Evolutionary conservation across 2,888 invertebrate species (phyloP), one percentile per base, ranked within the genome.

Genomic region (Ectemnius lituratus): DNA sequence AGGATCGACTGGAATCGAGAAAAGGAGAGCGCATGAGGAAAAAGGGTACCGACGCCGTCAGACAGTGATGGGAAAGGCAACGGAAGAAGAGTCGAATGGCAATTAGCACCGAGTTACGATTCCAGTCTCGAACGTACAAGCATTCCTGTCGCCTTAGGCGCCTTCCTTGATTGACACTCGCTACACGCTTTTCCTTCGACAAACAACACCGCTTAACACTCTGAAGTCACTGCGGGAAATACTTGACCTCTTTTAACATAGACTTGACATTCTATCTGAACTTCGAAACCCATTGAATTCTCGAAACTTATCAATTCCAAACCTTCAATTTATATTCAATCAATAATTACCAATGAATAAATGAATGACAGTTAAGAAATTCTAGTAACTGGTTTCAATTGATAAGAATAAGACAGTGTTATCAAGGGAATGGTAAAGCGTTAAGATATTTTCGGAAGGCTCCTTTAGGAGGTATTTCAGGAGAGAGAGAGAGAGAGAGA

Each of bases 51-150:
- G 37, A 28, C 2, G n/a, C n/a, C 2, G 28, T 13, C 52, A 14
- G 61, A 37, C n/a, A 13, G 46, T 23, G 23, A 23, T 23, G 61
- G 28, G 63, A 63, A 62, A 75, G 60, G 69, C 61, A 70, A 67
- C 62, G 75, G 76, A 75, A 64, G 62, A 62, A 70, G 75, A 77
- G 71, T 59, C n/a, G 47, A 67, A 70, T 66, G 76, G 85, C 86
- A 88, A 88, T 88, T 88, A 88, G 87, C 87, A 85, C 87, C 83
- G 88, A 81, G 81, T 88, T 88, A 83, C 79, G 73, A 88, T 86
- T 87, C 86, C 60, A 67, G 58, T 56, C 76, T 67, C 76, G 70
- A 78, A 37, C 83, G 78, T 68, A n/a, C n/a, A n/a, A 70, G 68
- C 75, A 82, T 82, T 83, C 82, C 83, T 80, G 74, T 68, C 75